A percentile compares a stretch with the other conserved stretches of the same genome.
phyloP scores from a whole-genome alignment of 2,797 vertebrate species.

The Mormyrops attenuatus region DNA sequence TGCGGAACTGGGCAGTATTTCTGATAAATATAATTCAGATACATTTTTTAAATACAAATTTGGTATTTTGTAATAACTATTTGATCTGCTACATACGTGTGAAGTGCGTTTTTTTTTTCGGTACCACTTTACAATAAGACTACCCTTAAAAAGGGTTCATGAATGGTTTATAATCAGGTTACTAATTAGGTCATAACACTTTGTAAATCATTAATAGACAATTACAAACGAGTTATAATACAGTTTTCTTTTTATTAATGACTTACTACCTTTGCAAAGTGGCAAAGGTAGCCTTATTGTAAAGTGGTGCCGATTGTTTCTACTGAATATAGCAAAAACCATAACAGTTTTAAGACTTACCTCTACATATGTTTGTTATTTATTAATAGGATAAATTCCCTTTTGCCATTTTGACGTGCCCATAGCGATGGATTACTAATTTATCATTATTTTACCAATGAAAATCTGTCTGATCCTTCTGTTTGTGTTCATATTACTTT shows the following conservation, averaged over 20 bases:
- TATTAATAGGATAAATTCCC: background rate
- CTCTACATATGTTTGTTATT: background rate
- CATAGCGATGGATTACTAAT: background rate
- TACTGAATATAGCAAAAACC: background rate
- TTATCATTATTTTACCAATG: background rate
- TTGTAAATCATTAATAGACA: background rate
- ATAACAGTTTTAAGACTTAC: background rate
- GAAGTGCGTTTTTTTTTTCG: background rate
- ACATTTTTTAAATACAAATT: background rate
- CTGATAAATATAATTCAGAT: background rate
- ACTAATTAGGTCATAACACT: background rate
- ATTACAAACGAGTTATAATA: background rate
- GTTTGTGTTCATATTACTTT: background rate
- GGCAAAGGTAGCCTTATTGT: background rate
- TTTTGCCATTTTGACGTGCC: background rate
- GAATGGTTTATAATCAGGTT: background rate
- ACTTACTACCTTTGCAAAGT: background rate
- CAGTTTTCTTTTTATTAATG: background rate
- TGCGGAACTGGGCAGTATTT: background rate
- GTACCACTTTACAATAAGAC: no score
- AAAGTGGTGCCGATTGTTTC: background rate
- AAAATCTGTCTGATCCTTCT: background rate
- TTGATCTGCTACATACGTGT: background rate
- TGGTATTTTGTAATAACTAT: background rate
- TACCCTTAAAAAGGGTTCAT: no score